Evolutionary conservation across 2,888 invertebrate species (phyloP), one percentile per base, ranked within the genome.

Genomic region (Sinopyrophorus schimmeli): DNA sequence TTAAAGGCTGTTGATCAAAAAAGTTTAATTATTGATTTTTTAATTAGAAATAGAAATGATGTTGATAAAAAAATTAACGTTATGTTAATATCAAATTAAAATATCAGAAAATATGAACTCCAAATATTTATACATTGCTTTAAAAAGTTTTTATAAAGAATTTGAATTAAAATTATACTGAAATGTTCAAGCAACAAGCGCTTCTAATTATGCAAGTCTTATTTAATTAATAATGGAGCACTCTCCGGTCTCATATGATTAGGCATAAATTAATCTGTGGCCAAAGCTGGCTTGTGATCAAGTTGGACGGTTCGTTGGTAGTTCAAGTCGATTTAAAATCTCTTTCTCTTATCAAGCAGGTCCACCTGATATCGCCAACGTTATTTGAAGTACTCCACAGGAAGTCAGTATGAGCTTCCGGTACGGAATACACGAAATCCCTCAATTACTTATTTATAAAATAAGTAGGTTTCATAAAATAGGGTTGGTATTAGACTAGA

Each of bases 381-480:
- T 40, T 16, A 34, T 21, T 24, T n/a, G 34, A 20, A 52, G 30
- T 17, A 9, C 44, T 47, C 44, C 28, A 47, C 62, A 60, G 64
- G 65, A 65, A 64, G 62, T 54, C 55, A 58, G 47, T 60, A 56
- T 52, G 53, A 48, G 56, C 61, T 64, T 67, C 65, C 66, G 63
- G 61, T 53, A 59, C 57, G 59, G 60, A 60, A 50, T 55, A 54
- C 54, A 55, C 54, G 55, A 65, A 64, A 67, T 65, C 61, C 63
- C 59, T 58, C 65, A 66, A 67, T 67, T 66, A 66, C 62, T 58
- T 62, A 50, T 65, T 64, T 66, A 67, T 30, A 14, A 14, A 20
- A 66, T 66, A 62, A n/a, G n/a, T n/a, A n/a, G n/a, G n/a, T n/a
- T n/a, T n/a, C n/a, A n/a, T n/a, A n/a, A n/a, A n/a, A n/a, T n/a